Conservation (phyloP, 2,797 vertebrate species). For the Catharus ustulatus region DNA sequence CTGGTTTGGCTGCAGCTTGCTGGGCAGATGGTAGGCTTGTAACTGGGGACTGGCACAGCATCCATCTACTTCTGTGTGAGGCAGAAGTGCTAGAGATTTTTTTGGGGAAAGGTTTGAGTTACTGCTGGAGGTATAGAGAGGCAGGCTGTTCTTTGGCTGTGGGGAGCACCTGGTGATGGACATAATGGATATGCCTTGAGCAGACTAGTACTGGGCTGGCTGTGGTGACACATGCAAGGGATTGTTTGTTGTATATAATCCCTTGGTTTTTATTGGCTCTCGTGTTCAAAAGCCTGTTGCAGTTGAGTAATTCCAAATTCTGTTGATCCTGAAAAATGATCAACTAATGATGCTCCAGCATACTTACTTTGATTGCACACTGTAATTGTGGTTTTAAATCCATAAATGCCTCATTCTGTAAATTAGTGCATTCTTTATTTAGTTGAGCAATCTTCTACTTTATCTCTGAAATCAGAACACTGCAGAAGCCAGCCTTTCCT, state of each 20-base stretch:
- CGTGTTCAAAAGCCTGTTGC: neutral
- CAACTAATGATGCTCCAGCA: neutral
- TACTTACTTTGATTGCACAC: neutral
- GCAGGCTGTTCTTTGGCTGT: neutral
- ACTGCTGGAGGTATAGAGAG: neutral
- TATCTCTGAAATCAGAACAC: neutral
- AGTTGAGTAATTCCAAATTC: neutral
- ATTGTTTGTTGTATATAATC: neutral
- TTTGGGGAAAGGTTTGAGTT: neutral
- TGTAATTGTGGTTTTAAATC: neutral
- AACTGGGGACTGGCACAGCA: neutral
- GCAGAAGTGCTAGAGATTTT: neutral
- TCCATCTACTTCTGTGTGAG: neutral
- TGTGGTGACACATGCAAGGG: neutral
- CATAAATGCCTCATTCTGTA: neutral
- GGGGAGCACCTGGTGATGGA: neutral
- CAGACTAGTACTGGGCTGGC: neutral
- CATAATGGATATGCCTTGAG: neutral
- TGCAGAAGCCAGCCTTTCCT: neutral
- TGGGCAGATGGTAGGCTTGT: neutral
- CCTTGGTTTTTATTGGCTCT: neutral
- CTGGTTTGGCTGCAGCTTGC: neutral
- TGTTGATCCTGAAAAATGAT: neutral
- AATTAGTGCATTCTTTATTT: neutral
- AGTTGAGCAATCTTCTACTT: neutral